Base-by-base conservation (phyloP, 2,113 vertebrate genomes). In the Aphyosemion australe region DNA sequence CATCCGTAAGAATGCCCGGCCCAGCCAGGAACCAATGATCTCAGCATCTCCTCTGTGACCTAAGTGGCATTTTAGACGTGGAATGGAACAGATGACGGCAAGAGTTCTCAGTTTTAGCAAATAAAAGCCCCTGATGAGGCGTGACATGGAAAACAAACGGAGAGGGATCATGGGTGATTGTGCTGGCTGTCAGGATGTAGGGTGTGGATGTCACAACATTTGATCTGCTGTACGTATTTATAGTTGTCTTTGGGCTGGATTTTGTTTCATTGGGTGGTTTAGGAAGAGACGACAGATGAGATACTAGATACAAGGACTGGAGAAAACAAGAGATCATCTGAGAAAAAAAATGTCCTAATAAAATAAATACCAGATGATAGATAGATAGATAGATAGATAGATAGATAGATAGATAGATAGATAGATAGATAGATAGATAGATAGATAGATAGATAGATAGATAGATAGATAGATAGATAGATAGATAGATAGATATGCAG, bases 181-280 rank as follows among this genome's bases (percentile, higher is more conserved):
- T 82, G 59, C 61, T 12, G 41, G 41, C 61, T 69, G 61, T 58
- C 58, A 61, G 51, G 45, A 21, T 9, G 32, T 3, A 14, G 82
- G 61, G 66, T 64, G 80, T 69, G 65, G 56, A 71, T 7, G 8
- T 47, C 31, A 43, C 7, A 32, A 54, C 54, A 68, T 48, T 62
- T 42, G 66, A 83, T 83, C 74, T 49, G 64, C 41, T 26, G 26
- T 65, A 21, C 31, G 58, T 81, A 80, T 90, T 82, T 77, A 83
- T 72, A 73, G 59, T 39, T 4, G 12, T 56, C 71, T 72, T 59
- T 9, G 63, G 52, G 71, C 60, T 49, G 71, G 70, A 76, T 80
- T 80, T 59, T 26, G 54, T 66, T 73, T 77, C 18, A 58, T 58
- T 59, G 37, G 54, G 31, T 53, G 21, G 72, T 72, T 72, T 76